phyloP scores from a whole-genome alignment of 2,797 vertebrate genomes.

The Bufotes viridis region DNA sequence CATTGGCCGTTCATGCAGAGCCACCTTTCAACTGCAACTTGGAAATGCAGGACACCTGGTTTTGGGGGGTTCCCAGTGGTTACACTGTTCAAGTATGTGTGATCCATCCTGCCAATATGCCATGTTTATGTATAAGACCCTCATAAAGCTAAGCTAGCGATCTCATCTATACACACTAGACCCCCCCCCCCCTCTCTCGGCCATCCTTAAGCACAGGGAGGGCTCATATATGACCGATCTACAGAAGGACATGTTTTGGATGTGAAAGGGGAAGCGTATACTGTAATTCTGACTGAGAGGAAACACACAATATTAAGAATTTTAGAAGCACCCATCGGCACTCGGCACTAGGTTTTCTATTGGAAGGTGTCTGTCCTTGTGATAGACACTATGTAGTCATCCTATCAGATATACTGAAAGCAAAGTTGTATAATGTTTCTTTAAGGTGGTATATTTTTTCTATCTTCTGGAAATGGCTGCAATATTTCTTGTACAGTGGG shows the following conservation, averaged over 20 bases:
- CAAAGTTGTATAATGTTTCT: not conserved
- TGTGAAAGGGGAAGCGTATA: not conserved
- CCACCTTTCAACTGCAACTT: no score
- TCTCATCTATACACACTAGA: not conserved
- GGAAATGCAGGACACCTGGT: no score
- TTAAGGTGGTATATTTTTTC: not conserved
- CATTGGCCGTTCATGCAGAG: no score
- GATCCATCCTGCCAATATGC: not conserved
- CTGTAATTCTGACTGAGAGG: not conserved
- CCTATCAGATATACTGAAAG: not conserved
- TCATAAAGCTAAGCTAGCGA: no score
- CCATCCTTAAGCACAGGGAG: not conserved
- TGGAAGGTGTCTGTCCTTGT: not conserved
- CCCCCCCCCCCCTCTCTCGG: not conserved
- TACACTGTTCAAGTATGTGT: no score
- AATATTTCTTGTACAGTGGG: conserved; percentile 4
- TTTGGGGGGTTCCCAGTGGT: no score
- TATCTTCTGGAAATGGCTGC: conserved; percentile 4
- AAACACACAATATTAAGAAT: not conserved
- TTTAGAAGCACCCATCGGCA: not conserved
- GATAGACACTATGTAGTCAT: not conserved
- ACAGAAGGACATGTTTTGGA: not conserved
- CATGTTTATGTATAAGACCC: not conserved
- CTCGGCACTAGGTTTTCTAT: not conserved
- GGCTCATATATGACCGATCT: not conserved